Base-by-base conservation (phyloP, 2,888 invertebrate species). In the Cyclophora albipunctata region DNA sequence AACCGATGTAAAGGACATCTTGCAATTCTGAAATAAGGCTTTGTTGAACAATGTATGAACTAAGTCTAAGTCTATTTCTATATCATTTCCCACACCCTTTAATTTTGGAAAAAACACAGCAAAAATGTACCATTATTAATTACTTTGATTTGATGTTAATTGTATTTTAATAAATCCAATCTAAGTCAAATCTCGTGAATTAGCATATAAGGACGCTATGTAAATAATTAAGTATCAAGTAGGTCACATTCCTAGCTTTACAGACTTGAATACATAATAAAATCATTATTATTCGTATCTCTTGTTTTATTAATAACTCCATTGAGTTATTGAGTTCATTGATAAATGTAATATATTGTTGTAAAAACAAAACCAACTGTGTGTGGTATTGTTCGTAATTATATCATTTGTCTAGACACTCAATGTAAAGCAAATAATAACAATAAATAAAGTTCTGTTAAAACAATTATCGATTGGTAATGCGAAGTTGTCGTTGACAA, bases 291-390 rank as follows among this genome's bases (percentile, higher is more conserved):
- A 59, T 55, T 63, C 58, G 60, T 66, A 66, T 70, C 57, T 52
- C 44, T 52, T 57, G 62, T 73, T 72, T 74, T 66, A 73, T 63
- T 69, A 55, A 58, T 62, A 60, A 54, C 52, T 62, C 57, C 57
- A 58, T 51, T 63, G 56, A 64, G 64, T 64, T 61, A 57, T 52
- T 47, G 51, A 57, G 54, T 55, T 46, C 45, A 57, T 50, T 47
- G 51, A 56, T 55, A 54, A 47, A 45, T 4, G 53, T 51, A 57
- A 52, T 56, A 47, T 53, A 57, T 52, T 54, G 52, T 55, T 52
- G 53, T 47, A 43, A 47, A 6, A 45, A 3, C 37, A 6, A 41
- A 47, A 46, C 48, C 20, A 47, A 34, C 7, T 47, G 51, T 51
- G 51, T 51, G 49, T 43, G 43, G 43, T 42, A 37, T 37, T 37